Evolutionary conservation across 2,888 invertebrate genomes (phyloP).

Genomic region (Epicampocera succincta): DNA sequence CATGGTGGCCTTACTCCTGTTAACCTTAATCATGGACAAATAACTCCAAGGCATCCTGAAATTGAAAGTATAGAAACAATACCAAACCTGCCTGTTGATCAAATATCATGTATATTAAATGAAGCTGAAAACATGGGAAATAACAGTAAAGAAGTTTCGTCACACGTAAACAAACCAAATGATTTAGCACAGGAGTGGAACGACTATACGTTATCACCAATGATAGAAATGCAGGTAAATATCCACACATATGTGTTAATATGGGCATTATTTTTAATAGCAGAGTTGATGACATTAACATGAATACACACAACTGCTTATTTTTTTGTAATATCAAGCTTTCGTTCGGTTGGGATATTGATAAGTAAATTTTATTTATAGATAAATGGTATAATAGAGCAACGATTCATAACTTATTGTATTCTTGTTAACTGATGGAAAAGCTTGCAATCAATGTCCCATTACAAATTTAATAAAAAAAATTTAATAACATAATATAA

Average conservation of each 20-base stretch:
- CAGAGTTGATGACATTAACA: too few relatives aligned
- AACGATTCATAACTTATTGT: too few relatives aligned
- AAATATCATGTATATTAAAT: constrained; percentile 81
- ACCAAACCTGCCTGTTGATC: constrained; percentile 86
- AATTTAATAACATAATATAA: too few relatives aligned
- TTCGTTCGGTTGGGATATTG: too few relatives aligned
- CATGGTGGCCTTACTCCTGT: constrained; percentile 80
- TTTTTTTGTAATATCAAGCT: too few relatives aligned
- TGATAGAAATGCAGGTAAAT: constrained; percentile 62
- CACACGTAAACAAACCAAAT: constrained; percentile 46
- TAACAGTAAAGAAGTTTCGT: constrained; percentile 31
- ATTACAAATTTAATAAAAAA: too few relatives aligned
- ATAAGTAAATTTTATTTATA: too few relatives aligned
- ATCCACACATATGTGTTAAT: neutral
- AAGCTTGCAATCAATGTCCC: too few relatives aligned
- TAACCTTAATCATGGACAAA: constrained; percentile 82
- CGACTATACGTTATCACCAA: constrained; percentile 60
- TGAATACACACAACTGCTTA: too few relatives aligned
- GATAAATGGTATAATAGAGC: too few relatives aligned
- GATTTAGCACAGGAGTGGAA: constrained; percentile 64
- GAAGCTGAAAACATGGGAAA: constrained; percentile 76
- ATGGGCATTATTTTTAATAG: too few relatives aligned
- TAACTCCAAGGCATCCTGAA: constrained; percentile 82
- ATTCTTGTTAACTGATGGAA: too few relatives aligned
- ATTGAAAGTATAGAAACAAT: constrained; percentile 83